phyloP scores from a whole-genome alignment of 1,140 invertebrate genomes.

The Lordiphosa clarofinis region DNA sequence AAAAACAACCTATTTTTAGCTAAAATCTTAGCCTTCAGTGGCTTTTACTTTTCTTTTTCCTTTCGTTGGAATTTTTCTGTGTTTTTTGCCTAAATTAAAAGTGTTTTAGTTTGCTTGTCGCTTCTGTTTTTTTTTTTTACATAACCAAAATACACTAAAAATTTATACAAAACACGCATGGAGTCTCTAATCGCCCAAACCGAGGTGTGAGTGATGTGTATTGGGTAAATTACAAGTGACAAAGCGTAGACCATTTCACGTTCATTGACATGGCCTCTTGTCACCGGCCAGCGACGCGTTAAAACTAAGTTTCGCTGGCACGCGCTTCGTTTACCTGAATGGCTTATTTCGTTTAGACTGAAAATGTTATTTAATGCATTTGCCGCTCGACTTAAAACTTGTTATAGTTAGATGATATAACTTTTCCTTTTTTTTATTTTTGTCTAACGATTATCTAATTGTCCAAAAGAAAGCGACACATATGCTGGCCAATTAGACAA shows the following conservation, averaged over 20 bases:
- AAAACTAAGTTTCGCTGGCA: slow-evolving; percentile 44
- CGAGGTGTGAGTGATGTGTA: slow-evolving; percentile 36
- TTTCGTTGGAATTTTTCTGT: slow-evolving; percentile 28
- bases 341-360: slow-evolving; percentile 37
- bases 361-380: slow-evolving; percentile 70
- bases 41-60: slow-evolving; percentile 63
- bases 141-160: slow-evolving; percentile 54
- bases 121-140: slow-evolving; percentile 61
- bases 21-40: slow-evolving; percentile 61
- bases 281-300: slow-evolving; percentile 2
- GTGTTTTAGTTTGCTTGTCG: slow-evolving; percentile 50
- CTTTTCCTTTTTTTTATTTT: slow-evolving; percentile 14
- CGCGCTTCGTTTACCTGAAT: slow-evolving; percentile 63
- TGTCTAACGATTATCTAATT: slow-evolving; percentile 64
- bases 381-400: slow-evolving; percentile 59
- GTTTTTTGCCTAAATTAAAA: slow-evolving; percentile 53
- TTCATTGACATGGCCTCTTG: slow-evolving; percentile 61
- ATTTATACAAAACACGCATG: slow-evolving; percentile 56
- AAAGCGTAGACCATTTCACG: slow-evolving; percentile 58
- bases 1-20: slow-evolving; percentile 52
- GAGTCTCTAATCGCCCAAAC: slow-evolving; percentile 8
- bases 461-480: slow-evolving; percentile 60
- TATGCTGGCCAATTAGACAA: slow-evolving; percentile 60
- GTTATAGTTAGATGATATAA: slow-evolving; percentile 76
- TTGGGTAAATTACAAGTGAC: slow-evolving; percentile 27